Evolutionary conservation across 2,888 invertebrate species (phyloP).

Genomic region (Cataglyphis albicans): DNA sequence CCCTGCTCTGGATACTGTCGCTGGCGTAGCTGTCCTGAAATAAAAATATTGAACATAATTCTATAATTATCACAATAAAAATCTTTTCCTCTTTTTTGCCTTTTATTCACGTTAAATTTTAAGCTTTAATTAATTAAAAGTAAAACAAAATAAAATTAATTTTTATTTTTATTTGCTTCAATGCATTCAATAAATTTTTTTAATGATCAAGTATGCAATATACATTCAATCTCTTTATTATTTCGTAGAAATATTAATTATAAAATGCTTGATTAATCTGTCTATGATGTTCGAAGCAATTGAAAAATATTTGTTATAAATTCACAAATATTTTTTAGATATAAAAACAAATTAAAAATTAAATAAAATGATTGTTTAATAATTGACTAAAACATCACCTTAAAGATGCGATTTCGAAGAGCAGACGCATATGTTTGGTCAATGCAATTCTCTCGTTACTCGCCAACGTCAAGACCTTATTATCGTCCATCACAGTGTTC

Average conservation of each 20-base stretch:
- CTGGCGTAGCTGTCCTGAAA: constrained; percentile 95
- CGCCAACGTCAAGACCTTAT: constrained; percentile 96
- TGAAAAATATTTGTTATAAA: background rate
- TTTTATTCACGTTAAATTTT: background rate
- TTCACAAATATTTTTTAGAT: background rate
- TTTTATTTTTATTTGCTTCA: background rate
- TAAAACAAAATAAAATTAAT: background rate
- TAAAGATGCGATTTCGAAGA: constrained; percentile 97
- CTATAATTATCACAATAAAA: background rate
- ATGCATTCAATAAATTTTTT: background rate
- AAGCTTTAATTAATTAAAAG: background rate
- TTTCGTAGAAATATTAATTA: background rate
- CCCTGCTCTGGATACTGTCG: constrained; percentile 97
- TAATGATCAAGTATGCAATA: background rate
- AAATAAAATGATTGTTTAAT: background rate
- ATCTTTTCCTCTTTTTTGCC: background rate
- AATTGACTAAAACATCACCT: constrained; percentile 69
- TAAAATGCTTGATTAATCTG: background rate
- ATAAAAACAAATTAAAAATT: background rate
- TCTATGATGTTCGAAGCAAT: background rate
- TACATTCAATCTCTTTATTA: background rate
- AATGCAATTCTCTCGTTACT: constrained; percentile 97
- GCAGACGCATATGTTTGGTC: constrained; percentile 94
- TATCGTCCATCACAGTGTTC: constrained; percentile 99
- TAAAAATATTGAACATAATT: constrained; percentile 13